Evolutionary conservation across 2,888 invertebrate genomes (phyloP), one percentile per base, ranked within the genome.

Genomic region (Apotomis turbidana): DNA sequence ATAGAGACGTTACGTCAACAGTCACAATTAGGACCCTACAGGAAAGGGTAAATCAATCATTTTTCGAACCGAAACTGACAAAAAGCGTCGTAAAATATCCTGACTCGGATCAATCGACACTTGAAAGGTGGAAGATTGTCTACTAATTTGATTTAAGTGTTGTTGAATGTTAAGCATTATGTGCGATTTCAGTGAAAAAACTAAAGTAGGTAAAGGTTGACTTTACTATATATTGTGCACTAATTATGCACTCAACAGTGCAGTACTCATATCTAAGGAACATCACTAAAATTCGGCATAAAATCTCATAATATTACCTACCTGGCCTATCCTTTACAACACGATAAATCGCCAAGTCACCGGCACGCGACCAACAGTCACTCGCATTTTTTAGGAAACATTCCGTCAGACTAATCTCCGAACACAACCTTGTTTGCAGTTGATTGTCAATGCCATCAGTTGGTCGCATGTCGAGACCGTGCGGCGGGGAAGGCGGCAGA

Each of bases 401-500:
- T 12, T 63, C 27, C 54, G 60, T 52, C 10, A 12, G 38, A n/a
- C 38, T 66, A 64, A 73, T 69, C 64, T 46, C 8, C 12, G 41
- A 46, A 60, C 27, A 63, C 69, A 69, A 70, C 64, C 70, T 66
- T 55, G 72, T 72, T 72, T 68, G 64, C 13, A 70, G 69, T 66
- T 52, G 70, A 69, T 71, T 68, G 68, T 71, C 68, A 64, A 60
- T 68, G 74, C 54, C 67, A 64, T 71, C 67, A 52, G 60, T 59
- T 44, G 58, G 52, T 52, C 64, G 66, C 44, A 51, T 15, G n/a
- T 51, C 59, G 66, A 71, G 49, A 49, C 74, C 75, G 75, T 76
- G 76, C 74, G 76, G 74, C 77, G 75, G 54, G 71, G 83, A 80
- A 83, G 84, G 82, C 78, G 82, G 87, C 85, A 78, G 78, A 79